Evolutionary conservation across 2,113 vertebrate species (phyloP).

Genomic region (Salvator merianae): DNA sequence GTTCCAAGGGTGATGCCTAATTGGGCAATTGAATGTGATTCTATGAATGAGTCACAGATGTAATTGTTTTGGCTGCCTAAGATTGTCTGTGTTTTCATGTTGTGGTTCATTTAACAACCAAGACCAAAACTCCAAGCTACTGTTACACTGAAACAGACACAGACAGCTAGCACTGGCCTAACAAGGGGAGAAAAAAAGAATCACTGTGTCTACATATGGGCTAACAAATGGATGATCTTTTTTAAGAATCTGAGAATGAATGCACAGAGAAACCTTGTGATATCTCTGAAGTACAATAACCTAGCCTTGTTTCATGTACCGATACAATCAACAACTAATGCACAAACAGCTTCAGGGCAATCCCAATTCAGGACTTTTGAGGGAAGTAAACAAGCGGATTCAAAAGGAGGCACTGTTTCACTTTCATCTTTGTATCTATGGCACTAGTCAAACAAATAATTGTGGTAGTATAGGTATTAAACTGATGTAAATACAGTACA

Average conservation of each 20-base stretch:
- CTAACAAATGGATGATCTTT: neutral
- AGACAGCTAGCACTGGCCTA: too few species aligned
- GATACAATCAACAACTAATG: neutral
- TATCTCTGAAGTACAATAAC: neutral
- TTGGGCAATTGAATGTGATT: conserved; percentile 22
- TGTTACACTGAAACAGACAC: neutral
- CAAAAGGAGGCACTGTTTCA: neutral
- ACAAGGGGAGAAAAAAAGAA: neutral
- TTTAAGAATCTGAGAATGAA: neutral
- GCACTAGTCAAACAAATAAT: neutral
- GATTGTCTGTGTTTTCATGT: conserved; percentile 13
- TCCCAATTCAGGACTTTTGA: neutral
- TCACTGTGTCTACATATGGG: too few species aligned
- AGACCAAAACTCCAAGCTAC: neutral
- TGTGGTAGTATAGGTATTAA: too few species aligned
- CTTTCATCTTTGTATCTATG: neutral
- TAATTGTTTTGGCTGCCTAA: conserved; percentile 22
- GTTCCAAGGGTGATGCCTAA: conserved; percentile 2
- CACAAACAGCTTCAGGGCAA: neutral
- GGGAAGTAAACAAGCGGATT: too few species aligned
- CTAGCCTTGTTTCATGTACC: neutral
- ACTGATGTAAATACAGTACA: too few species aligned
- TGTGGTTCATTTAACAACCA: conserved; percentile 27
- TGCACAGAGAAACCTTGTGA: neutral
- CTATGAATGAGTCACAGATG: conserved; percentile 25